These are phyloP conservation scores for Zoroaster sp. DNA, from an alignment of 53 echinoderm and acorn worm genomes.

Conservation along the genomic window DNA sequence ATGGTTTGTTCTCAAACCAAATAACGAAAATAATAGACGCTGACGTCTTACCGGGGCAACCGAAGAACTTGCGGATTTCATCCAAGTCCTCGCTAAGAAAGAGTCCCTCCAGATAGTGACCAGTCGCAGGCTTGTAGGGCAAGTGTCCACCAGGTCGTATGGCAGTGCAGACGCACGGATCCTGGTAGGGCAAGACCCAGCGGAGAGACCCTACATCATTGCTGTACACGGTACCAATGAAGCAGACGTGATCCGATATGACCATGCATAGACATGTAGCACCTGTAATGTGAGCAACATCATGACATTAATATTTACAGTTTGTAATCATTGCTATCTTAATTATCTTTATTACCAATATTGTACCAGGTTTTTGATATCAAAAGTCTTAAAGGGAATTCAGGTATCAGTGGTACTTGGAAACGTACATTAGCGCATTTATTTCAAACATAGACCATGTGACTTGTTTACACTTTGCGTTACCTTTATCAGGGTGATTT, in stretches of 20 bases:
- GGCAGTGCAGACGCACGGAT: background rate
- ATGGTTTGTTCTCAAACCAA: too few species aligned
- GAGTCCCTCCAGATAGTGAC: background rate
- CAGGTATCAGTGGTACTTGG: background rate
- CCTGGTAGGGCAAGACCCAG: background rate
- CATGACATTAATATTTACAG: too few species aligned
- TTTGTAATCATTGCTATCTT: background rate
- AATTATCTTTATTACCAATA: background rate
- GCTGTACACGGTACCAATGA: background rate
- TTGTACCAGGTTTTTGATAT: background rate
- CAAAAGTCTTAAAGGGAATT: background rate
- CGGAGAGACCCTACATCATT: background rate
- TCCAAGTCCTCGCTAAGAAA: background rate
- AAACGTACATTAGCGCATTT: too few species aligned
- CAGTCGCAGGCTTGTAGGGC: background rate
- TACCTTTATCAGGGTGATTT: too few species aligned
- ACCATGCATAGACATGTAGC: background rate
- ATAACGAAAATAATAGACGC: background rate
- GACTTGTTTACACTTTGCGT: too few species aligned
- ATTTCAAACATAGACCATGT: too few species aligned
- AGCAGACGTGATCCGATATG: background rate
- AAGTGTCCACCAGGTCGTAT: background rate
- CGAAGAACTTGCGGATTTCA: background rate
- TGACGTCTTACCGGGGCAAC: background rate
- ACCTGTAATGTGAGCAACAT: background rate